Evolutionary conservation across 2,797 vertebrate genomes (phyloP).

Genomic region (Atherinosoma microstoma): DNA sequence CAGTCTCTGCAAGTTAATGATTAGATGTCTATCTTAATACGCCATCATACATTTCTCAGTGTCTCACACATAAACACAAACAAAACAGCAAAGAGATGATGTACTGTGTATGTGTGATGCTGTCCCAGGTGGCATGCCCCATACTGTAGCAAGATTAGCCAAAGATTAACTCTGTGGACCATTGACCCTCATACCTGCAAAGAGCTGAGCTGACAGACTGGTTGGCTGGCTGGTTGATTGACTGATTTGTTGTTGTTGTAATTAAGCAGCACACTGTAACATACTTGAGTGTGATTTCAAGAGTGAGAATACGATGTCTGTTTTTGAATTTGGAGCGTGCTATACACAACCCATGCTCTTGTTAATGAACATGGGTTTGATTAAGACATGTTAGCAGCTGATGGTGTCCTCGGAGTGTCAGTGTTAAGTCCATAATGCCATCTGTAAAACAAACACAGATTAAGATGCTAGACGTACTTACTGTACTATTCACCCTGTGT

Average conservation of each 20-base stretch:
- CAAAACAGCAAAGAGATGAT: constrained; percentile 8
- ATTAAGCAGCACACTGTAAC: constrained; percentile 37
- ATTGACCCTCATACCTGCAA: constrained; percentile 83
- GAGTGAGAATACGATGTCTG: not conserved
- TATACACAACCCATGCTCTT: not conserved
- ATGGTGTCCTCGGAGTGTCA: constrained; percentile 34
- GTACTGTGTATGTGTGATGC: constrained; percentile 37
- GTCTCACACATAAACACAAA: constrained; percentile 5
- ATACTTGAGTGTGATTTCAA: constrained; percentile 17
- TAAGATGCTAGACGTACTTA: constrained; percentile 55
- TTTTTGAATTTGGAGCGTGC: not conserved
- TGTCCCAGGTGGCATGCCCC: constrained; percentile 73
- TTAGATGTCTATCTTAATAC: constrained; percentile 60
- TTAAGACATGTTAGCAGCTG: not conserved
- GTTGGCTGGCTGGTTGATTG: constrained; percentile 27
- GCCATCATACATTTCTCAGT: constrained; percentile 22
- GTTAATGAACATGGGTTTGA: not conserved
- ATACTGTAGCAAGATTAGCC: constrained; percentile 86
- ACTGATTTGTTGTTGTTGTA: constrained; percentile 46
- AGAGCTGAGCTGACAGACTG: constrained; percentile 79
- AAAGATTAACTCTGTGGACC: constrained; percentile 88
- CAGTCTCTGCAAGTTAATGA: constrained; percentile 66
- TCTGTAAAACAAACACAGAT: constrained; percentile 64
- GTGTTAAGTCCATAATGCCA: constrained; percentile 51
- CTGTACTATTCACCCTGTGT: constrained; percentile 25